These are phyloP conservation scores for Lucilia sericata DNA, from an alignment of 1,140 invertebrate species.

Conservation along the genomic window DNA sequence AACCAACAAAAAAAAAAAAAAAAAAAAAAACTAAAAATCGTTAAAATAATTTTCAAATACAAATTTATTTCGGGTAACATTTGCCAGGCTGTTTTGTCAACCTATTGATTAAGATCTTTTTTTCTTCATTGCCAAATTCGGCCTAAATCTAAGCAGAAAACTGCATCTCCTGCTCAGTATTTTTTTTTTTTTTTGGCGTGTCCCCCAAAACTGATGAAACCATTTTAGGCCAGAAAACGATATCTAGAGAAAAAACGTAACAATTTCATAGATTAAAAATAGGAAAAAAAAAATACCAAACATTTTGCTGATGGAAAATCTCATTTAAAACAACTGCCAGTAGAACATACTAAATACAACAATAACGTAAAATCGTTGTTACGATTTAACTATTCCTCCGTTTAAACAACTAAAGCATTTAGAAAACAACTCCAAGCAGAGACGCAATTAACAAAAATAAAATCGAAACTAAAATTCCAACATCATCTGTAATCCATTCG, in stretches of 20 bases:
- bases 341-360: background rate
- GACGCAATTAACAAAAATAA: background rate
- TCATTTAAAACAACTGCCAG: constrained; percentile 8
- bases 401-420: background rate
- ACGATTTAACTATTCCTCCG: background rate
- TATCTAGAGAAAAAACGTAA: background rate
- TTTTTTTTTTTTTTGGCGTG: background rate
- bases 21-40: background rate
- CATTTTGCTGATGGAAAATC: background rate
- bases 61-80: background rate
- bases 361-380: background rate
- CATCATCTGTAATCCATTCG: background rate
- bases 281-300: background rate
- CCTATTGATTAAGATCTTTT: background rate
- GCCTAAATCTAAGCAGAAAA: background rate
- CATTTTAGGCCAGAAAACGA: background rate
- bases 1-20: background rate
- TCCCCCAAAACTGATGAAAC: background rate
- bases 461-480: background rate
- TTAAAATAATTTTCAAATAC: background rate
- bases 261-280: background rate
- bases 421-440: background rate
- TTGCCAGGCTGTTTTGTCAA: background rate
- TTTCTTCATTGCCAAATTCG: constrained; percentile 5
- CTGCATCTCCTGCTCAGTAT: no score